Evolutionary conservation across 2,797 vertebrate genomes (phyloP).

Genomic region (Catharus ustulatus): DNA sequence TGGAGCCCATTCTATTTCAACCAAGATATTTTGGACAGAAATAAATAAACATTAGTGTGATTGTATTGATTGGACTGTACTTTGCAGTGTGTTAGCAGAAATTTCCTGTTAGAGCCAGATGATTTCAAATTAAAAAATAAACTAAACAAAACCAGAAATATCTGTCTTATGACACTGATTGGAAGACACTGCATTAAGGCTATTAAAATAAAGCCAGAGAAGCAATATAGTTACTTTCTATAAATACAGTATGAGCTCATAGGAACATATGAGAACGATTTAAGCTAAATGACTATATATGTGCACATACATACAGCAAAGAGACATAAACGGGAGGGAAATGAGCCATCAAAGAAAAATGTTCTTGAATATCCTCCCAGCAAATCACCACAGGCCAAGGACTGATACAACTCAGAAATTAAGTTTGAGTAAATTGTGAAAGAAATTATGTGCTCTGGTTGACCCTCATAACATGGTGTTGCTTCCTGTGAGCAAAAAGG

Average conservation of each 20-base stretch:
- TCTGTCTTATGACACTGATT: neutral
- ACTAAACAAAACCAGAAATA: neutral
- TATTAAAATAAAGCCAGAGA: slow-evolving; percentile 4
- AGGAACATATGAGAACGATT: slow-evolving; percentile 32
- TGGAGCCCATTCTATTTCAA: neutral
- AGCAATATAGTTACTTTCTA: neutral
- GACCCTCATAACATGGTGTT: rapidly evolving
- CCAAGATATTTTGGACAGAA: neutral
- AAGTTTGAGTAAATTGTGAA: neutral
- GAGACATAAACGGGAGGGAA: neutral
- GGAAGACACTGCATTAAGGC: neutral
- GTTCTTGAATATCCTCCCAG: neutral
- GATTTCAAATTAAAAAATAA: neutral
- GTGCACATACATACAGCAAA: neutral
- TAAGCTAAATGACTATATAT: neutral
- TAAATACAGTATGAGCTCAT: slow-evolving; percentile 6
- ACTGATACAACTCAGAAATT: neutral
- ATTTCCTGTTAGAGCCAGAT: neutral
- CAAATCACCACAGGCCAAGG: neutral
- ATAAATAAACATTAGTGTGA: neutral
- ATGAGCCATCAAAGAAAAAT: neutral
- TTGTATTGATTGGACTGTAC: neutral
- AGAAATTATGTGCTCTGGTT: neutral
- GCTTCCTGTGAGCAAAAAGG: neutral
- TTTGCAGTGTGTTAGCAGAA: neutral